Evolutionary conservation across 1,140 invertebrate genomes (phyloP).

Genomic region (Aphidius gifuensis): DNA sequence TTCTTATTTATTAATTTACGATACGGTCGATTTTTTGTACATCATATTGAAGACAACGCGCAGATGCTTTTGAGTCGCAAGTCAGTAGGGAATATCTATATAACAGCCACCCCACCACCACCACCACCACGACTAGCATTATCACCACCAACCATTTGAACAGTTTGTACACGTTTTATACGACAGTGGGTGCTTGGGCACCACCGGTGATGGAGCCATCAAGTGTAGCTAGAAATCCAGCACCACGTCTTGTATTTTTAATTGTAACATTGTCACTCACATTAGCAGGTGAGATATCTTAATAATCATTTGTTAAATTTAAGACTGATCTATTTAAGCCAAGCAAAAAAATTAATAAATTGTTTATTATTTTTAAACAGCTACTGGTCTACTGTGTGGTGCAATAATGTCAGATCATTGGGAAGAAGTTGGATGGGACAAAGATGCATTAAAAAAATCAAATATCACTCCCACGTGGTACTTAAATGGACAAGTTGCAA

Average conservation of each 20-base stretch:
- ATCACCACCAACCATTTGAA: no score
- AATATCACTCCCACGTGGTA: constrained; percentile 47
- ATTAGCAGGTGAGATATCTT: constrained; percentile 40
- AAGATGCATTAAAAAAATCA: constrained; percentile 49
- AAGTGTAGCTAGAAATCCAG: constrained; percentile 43
- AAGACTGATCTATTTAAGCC: no score
- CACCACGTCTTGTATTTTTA: constrained; percentile 44
- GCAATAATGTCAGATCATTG: constrained; percentile 84
- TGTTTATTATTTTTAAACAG: constrained; percentile 35
- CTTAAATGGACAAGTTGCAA: constrained; percentile 45
- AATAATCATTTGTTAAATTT: no score
- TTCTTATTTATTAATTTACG: no score
- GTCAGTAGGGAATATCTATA: no score
- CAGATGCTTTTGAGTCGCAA: no score
- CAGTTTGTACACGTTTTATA: no score
- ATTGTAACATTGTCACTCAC: constrained; percentile 42
- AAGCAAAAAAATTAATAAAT: neutral
- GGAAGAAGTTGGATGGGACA: constrained; percentile 78
- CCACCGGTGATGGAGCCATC: constrained; percentile 43
- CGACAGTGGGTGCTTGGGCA: constrained; percentile 38
- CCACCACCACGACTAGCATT: no score
- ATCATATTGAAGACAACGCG: no score
- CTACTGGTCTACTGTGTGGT: constrained; percentile 74
- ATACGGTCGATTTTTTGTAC: no score
- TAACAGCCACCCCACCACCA: no score